Conservation (phyloP, 2,797 vertebrate species). For the Neosilurus mollespiculum region DNA sequence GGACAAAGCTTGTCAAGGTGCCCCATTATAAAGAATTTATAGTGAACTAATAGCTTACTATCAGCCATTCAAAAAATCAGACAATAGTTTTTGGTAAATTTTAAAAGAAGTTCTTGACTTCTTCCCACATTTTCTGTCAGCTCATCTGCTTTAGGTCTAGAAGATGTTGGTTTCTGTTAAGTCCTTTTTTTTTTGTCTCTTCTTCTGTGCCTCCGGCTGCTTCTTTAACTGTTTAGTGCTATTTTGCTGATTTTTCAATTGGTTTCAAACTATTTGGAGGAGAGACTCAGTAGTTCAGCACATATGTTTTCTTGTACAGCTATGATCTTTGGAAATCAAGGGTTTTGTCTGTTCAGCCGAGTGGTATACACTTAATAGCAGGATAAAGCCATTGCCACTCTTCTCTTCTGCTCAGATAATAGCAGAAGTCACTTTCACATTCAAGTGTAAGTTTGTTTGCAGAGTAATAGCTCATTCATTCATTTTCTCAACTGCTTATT, state of each 20-base stretch:
- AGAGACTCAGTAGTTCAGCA: conserved; percentile 11
- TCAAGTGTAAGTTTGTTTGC: neutral
- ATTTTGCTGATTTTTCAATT: conserved; percentile 36
- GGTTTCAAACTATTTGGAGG: conserved; percentile 13
- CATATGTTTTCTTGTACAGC: conserved; percentile 6
- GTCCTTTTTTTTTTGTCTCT: conserved; percentile 26
- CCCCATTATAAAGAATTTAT: too few relatives aligned
- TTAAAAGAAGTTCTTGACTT: neutral
- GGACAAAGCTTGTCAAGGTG: too few relatives aligned
- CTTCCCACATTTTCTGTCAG: neutral
- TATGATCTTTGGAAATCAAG: conserved; percentile 9
- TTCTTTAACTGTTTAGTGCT: conserved; percentile 32
- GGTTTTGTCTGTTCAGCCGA: neutral
- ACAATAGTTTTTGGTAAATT: too few relatives aligned
- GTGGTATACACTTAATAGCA: neutral
- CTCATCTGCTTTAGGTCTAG: conserved; percentile 24
- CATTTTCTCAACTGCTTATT: too few relatives aligned
- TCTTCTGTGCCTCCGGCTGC: conserved; percentile 42
- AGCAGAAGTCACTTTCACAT: neutral
- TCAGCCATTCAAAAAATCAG: too few relatives aligned
- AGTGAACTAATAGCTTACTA: too few relatives aligned
- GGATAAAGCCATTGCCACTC: neutral
- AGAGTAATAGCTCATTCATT: too few relatives aligned
- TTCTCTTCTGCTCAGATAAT: neutral
- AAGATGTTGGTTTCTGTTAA: conserved; percentile 17